Base-by-base conservation (phyloP, 1,140 invertebrate genomes). In the Carposina sasakii region DNA sequence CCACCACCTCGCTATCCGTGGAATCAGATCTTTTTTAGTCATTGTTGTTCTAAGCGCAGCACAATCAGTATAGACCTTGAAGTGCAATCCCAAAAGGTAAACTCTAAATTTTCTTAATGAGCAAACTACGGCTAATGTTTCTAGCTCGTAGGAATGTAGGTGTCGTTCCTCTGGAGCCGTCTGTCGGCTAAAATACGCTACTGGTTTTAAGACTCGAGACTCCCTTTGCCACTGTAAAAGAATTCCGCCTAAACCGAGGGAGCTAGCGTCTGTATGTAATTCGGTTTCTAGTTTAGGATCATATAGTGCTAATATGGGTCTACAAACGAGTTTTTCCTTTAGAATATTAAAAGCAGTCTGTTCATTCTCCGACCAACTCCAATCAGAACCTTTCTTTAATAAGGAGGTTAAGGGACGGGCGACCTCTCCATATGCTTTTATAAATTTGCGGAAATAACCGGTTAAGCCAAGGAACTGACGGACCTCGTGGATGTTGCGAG, bases 291-390 rank as follows among this genome's bases (percentile, higher is more conserved):
- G 28, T 66, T 75, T 9, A 70, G 46, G 2, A 66, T 64, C 47
- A 78, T 71, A 0, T 56, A 70, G 33, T 75, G 68, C 16, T 33
- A 44, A 63, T 71, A 70, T 19, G 6, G 64, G 58, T 13, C 48
- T 12, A 4, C 33, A 40, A 2, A 31, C 19, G 22, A 64, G 48
- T 17, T 46, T 37, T 9, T 42, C 15, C 34, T 70, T 70, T 24
- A 67, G 39, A n/a, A 17, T 24, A 78, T 54, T 41, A 41, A 54
- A 54, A n/a, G 52, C 33, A 40, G 42, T 55, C 20, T 19, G 15
- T 24, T 45, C 48, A 9, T 48, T 28, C 2, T 51, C 26, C 16
- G 43, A 21, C 74, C 73, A 82, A 21, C 44, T 44, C 33, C 54
- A 81, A 9, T 22, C 5, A 0, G 41, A 22, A 12, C 61, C 49